Conservation (phyloP, 2,888 invertebrate species). For the Lomographa bimaculata region DNA sequence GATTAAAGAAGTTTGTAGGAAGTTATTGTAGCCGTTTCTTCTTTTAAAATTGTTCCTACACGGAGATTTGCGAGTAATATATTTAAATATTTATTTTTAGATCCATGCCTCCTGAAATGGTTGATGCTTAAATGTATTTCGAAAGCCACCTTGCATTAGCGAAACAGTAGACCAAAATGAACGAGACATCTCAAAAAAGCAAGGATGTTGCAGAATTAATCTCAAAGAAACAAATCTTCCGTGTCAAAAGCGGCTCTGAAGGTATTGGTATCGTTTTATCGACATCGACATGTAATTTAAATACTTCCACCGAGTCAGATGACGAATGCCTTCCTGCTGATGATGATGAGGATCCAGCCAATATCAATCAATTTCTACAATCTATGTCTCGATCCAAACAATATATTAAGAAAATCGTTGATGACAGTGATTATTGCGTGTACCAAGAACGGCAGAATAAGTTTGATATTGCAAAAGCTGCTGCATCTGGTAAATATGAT, state of each 20-base stretch:
- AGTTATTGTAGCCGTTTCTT: no score
- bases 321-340: conserved; percentile 58
- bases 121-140: conserved; percentile 73
- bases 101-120: no score
- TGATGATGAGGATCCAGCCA: conserved; percentile 48
- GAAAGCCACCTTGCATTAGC: conserved; percentile 69
- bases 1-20: no score
- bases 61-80: no score
- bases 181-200: conserved; percentile 60
- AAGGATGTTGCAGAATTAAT: conserved; percentile 61
- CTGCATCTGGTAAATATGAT: conserved; percentile 42
- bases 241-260: conserved; percentile 40
- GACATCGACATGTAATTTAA: conserved; percentile 27
- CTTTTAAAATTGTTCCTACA: no score
- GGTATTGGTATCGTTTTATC: conserved; percentile 15
- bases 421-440: conserved; percentile 86
- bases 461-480: conserved; percentile 57
- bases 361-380: conserved; percentile 33
- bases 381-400: conserved; percentile 47
- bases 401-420: conserved; percentile 76
- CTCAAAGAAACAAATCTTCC: conserved; percentile 63
- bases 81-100: no score
- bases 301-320: conserved; percentile 43
- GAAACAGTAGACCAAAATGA: conserved; percentile 49
- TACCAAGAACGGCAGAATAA: conserved; percentile 84